phyloP scores from a whole-genome alignment of 2,888 invertebrate species.

The Pollenia angustigena region DNA sequence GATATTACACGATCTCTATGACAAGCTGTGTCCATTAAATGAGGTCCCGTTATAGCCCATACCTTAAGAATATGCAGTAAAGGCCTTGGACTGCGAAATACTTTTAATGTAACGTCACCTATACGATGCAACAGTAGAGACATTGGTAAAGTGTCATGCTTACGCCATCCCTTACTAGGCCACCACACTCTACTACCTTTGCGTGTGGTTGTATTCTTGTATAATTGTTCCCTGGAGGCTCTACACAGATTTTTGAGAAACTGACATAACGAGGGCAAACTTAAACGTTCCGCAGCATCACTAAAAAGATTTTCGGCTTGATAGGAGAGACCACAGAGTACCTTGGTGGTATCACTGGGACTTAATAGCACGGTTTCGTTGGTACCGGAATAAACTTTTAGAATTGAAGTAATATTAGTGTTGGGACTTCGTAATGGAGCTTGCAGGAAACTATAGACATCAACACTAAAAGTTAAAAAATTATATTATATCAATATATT shows the following conservation, averaged over 20 bases:
- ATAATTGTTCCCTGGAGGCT: slow-evolving; percentile 91
- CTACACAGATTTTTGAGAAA: slow-evolving; percentile 93
- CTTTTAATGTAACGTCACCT: slow-evolving; percentile 94
- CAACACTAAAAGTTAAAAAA: slow-evolving; percentile 86
- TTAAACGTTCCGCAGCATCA: slow-evolving; percentile 93
- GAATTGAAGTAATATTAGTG: slow-evolving; percentile 84
- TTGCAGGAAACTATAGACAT: slow-evolving; percentile 93
- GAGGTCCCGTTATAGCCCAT: slow-evolving; percentile 96
- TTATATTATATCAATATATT: neutral
- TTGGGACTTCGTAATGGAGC: slow-evolving; percentile 88
- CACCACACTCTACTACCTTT: slow-evolving; percentile 84
- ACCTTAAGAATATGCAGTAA: slow-evolving; percentile 95
- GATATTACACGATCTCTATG: slow-evolving; percentile 95
- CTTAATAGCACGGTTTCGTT: slow-evolving; percentile 87
- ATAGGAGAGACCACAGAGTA: slow-evolving; percentile 94
- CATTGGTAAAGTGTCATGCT: slow-evolving; percentile 84
- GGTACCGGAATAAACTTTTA: slow-evolving; percentile 83
- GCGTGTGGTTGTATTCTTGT: slow-evolving; percentile 84
- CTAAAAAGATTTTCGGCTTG: slow-evolving; percentile 96
- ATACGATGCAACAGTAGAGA: slow-evolving; percentile 91
- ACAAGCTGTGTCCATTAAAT: slow-evolving; percentile 97
- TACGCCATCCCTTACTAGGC: slow-evolving; percentile 84
- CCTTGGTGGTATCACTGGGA: slow-evolving; percentile 93
- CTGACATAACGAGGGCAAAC: slow-evolving; percentile 92
- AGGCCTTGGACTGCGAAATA: slow-evolving; percentile 93